Evolutionary conservation across 2,888 invertebrate species (phyloP), one percentile per base, ranked within the genome.

Genomic region (Tipula lateralis): DNA sequence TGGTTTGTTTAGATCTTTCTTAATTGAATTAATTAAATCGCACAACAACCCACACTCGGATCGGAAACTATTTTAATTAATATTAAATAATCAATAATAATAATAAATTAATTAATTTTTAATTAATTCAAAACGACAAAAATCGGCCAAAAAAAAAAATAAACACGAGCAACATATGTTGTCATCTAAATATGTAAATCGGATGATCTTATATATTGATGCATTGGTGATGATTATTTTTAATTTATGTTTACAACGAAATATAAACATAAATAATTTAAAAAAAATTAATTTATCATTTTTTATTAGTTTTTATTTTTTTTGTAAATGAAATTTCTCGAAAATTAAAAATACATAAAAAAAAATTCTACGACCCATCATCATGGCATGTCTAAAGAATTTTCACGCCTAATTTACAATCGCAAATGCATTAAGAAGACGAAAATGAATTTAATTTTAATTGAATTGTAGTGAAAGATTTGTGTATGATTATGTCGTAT

Each of bases 41-140:
- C 66, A 66, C 66, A 24, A 19, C 66, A 66, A 66, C 66, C 9
- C 44, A n/a, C 1, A 66, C 19, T 24, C 24, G 12, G 2, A 66
- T 6, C 24, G 9, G 24, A 24, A 66, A n/a, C 19, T 66, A 66
- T 24, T 66, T 66, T 66, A 66, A 66, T 66, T 66, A 66, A 66
- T 66, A 6, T 66, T 66, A 66, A 66, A 66, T 66, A 66, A 66
- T 66, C 66, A 66, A 66, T 66, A 66, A 66, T 66, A 66, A 66
- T 66, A 66, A 66, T 66, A 66, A 66, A 66, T 66, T 66, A 66
- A 66, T 66, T 66, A 66, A 66, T 66, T 66, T 66, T 66, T 66
- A 66, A 66, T 24, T 66, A 66, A 66, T 66, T 66, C 66, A 66
- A 24, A 66, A 66, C 24, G 66, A 66, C 66, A 66, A 66, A 66